Percentiles rank a stretch among this genome's conserved stretches.
Conservation (phyloP, 2,888 invertebrate species). For the Abrostola triplasia region DNA sequence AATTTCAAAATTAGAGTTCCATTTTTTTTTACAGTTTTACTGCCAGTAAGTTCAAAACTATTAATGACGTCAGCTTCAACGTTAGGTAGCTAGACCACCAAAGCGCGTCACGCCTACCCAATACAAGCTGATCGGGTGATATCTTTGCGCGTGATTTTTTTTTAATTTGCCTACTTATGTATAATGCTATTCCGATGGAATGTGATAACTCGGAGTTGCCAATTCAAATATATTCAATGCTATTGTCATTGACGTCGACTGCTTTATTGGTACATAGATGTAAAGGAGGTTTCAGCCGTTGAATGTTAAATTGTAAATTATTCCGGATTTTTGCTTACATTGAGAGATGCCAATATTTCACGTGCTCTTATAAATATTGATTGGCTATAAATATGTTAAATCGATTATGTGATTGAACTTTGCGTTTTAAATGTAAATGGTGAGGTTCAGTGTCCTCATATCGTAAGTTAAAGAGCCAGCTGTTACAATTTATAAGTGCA, state of each 20-base stretch:
- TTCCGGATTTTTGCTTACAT: constrained; percentile 46
- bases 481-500: constrained; percentile 25
- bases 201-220: constrained; percentile 63
- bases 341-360: constrained; percentile 34
- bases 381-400: constrained; percentile 23
- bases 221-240: constrained; percentile 57
- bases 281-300: constrained; percentile 39
- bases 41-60: constrained; percentile 26
- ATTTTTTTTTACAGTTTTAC: constrained; percentile 29
- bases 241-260: constrained; percentile 53
- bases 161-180: constrained; percentile 58
- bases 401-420: constrained; percentile 22
- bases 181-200: constrained; percentile 50
- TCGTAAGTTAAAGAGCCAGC: constrained; percentile 25
- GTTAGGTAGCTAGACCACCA: constrained; percentile 59
- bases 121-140: constrained; percentile 65
- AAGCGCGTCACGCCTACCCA: constrained; percentile 62
- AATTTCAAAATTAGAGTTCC: not conserved
- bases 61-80: constrained; percentile 44
- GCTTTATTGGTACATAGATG: constrained; percentile 51
- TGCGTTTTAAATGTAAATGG: constrained; percentile 16
- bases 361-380: constrained; percentile 43
- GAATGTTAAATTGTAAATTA: constrained; percentile 54
- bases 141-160: constrained; percentile 64
- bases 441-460: constrained; percentile 10